Evolutionary conservation across 2,888 invertebrate genomes (phyloP).

Genomic region (Metalampra italica): DNA sequence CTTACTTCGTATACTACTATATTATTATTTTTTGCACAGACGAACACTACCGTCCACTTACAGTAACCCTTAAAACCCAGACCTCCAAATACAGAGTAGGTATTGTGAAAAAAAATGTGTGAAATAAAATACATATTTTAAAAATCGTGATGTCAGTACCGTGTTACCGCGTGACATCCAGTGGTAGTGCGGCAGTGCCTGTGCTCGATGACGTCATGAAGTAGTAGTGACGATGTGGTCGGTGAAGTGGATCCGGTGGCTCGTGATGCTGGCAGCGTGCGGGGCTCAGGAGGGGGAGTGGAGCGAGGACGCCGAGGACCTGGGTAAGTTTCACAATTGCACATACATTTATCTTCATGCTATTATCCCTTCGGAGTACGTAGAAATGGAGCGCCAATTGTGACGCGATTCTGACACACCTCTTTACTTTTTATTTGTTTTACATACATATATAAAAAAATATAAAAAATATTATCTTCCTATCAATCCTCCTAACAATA

Average conservation of each 20-base stretch:
- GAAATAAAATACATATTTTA: conserved; percentile 8
- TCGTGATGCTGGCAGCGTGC: conserved; percentile 65
- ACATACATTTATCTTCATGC: too few relatives aligned
- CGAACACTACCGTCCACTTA: background rate
- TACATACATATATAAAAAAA: too few relatives aligned
- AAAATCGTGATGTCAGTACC: background rate
- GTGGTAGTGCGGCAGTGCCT: conserved; percentile 18
- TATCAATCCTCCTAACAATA: too few relatives aligned
- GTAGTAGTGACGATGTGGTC: conserved; percentile 54
- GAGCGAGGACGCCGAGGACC: conserved; percentile 71
- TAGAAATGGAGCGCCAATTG: too few relatives aligned
- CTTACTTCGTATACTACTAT: too few relatives aligned
- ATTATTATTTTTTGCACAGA: background rate
- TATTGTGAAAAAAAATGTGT: conserved; percentile 8
- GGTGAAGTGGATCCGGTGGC: conserved; percentile 61
- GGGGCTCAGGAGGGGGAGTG: conserved; percentile 73
- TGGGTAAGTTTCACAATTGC: conserved; percentile 43
- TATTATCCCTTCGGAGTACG: too few relatives aligned
- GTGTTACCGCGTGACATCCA: conserved; percentile 1
- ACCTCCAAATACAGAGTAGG: too few relatives aligned
- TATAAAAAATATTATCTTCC: too few relatives aligned
- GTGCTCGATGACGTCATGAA: conserved; percentile 28
- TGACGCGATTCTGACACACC: too few relatives aligned
- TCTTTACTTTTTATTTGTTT: too few relatives aligned
- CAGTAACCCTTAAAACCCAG: background rate